Conservation (phyloP, 2,888 invertebrate species). For the Salticus scenicus region DNA sequence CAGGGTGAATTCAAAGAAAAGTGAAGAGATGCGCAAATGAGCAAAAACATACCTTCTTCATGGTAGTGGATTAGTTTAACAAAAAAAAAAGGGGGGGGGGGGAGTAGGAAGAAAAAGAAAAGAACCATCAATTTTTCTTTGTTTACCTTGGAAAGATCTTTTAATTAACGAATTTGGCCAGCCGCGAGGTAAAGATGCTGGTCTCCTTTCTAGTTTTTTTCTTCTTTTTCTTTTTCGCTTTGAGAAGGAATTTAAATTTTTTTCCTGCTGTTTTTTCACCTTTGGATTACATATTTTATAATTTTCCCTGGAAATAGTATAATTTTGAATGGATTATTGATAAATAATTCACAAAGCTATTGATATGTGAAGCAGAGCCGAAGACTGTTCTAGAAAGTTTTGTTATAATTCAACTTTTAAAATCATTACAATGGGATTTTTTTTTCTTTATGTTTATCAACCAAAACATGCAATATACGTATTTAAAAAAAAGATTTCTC, state of each 20-base stretch:
- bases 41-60: not conserved
- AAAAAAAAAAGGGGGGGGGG: not conserved
- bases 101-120: not conserved
- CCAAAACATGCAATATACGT: too few species aligned
- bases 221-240: conserved; percentile 36
- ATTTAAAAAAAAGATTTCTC: too few species aligned
- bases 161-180: conserved; percentile 67
- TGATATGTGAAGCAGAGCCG: too few species aligned
- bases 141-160: conserved; percentile 63
- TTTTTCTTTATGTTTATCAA: too few species aligned
- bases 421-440: too few species aligned
- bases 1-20: not conserved
- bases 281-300: too few species aligned
- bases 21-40: conserved; percentile 6
- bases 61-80: not conserved
- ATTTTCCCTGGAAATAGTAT: too few species aligned
- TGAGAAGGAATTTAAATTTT: not conserved
- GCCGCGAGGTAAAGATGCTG: conserved; percentile 65
- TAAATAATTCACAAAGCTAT: too few species aligned
- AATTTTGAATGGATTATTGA: too few species aligned
- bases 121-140: conserved; percentile 47
- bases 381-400: too few species aligned
- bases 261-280: too few species aligned
- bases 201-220: conserved; percentile 15
- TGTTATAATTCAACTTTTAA: too few species aligned